Base-by-base conservation (phyloP, 2,888 invertebrate genomes). In the Eupeodes luniger region DNA sequence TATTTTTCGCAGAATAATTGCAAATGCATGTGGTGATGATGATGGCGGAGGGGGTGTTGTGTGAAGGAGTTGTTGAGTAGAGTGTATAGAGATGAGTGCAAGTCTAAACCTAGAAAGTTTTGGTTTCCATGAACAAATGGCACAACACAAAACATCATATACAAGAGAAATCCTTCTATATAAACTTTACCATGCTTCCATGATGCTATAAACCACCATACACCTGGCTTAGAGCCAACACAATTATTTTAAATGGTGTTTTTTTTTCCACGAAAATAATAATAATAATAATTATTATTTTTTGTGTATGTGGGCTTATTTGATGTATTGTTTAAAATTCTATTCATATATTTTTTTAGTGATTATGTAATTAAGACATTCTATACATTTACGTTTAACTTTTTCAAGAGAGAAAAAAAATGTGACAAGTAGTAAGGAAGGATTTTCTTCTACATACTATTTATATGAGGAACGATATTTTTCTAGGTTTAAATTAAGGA, bases 141-240 rank as follows among this genome's bases (percentile, higher is more conserved):
- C 12, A 66, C 44, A 49, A 27, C 19, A 11, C 19, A 11, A 47
- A 66, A 47, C 27, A 40, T 5, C 40, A 40, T 40, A 51, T 7
- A 19, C 19, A 12, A 53, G 51, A 36, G 16, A 36, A 16, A 4
- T 36, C n/a, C n/a, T 51, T 3, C 14, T 34, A 27, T 19, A 16
- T 12, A 57, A 1, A 34, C 27, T 12, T 4, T 47, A 11, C 10
- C 10, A 47, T 27, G 27, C 27, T 27, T 27, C 27, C 27, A 27
- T 27, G 27, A 27, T 27, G 4, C 10, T 47, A 47, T 6, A n/a
- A 19, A n/a, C 11, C 5, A 40, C 19, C 77, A 4, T 40, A 9
- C 40, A 70, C 51, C 59, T 85, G 84, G 80, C 62, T 44, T 59
- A 36, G 34, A 70, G 75, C 80, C 80, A 75, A 44, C 47, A 72